phyloP scores from a whole-genome alignment of 2,797 vertebrate species.

The Fringilla coelebs region DNA sequence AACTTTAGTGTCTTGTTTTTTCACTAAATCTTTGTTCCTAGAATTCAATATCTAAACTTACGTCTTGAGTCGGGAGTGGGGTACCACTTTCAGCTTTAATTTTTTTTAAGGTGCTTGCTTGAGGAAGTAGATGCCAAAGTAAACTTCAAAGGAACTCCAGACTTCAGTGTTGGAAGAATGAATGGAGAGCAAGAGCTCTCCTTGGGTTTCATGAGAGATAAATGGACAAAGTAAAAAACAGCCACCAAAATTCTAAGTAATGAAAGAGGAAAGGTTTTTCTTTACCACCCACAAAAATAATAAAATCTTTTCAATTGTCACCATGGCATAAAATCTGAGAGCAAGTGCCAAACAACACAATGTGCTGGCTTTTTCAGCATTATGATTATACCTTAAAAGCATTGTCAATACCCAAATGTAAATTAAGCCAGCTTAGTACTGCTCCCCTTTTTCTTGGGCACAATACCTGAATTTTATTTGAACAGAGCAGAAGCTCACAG shows the following conservation, averaged over 20 bases:
- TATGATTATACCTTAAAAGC: not conserved
- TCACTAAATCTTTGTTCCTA: conserved; percentile 62
- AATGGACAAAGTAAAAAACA: conserved; percentile 31
- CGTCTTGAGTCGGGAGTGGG: conserved; percentile 58
- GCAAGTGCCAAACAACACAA: conserved; percentile 35
- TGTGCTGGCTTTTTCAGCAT: conserved; percentile 28
- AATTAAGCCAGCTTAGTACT: conserved; percentile 11
- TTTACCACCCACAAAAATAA: not conserved
- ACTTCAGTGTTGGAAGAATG: conserved; percentile 43
- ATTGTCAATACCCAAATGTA: not conserved
- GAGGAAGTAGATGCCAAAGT: conserved; percentile 70
- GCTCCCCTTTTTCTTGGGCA: conserved; percentile 17
- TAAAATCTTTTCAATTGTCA: not conserved
- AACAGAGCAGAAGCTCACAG: not conserved
- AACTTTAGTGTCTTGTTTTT: conserved; percentile 68
- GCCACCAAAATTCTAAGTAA: conserved; percentile 7
- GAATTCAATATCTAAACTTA: conserved; percentile 50
- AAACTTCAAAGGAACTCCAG: conserved; percentile 47
- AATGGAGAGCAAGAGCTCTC: conserved; percentile 12
- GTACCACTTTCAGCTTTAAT: conserved; percentile 56
- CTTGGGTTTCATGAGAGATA: conserved; percentile 58
- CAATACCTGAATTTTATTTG: not conserved
- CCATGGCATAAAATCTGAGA: conserved; percentile 36
- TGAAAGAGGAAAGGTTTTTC: conserved; percentile 18
- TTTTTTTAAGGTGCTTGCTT: conserved; percentile 65